Conservation (phyloP, 2,797 vertebrate genomes). For the Cirrhinus mrigala region DNA sequence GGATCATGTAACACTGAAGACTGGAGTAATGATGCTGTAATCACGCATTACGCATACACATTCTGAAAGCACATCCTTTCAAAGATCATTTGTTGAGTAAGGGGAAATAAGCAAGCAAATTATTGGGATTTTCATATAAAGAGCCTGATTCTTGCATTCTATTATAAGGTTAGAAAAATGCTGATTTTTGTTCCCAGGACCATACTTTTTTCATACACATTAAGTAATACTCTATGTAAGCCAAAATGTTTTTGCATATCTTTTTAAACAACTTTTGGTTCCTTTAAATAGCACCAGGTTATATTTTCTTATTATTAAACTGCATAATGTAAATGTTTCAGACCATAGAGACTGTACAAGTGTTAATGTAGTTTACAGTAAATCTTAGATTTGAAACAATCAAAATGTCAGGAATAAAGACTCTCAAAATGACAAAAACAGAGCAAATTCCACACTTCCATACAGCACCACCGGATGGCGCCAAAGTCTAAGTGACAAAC, state of each 20-base stretch:
- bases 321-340: background rate
- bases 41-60: too few relatives aligned
- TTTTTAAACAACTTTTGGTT: too few relatives aligned
- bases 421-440: background rate
- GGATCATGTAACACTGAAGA: background rate
- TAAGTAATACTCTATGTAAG: too few relatives aligned
- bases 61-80: background rate
- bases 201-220: too few relatives aligned
- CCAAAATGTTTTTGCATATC: too few relatives aligned
- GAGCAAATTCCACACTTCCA: background rate
- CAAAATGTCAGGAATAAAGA: background rate
- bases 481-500: background rate
- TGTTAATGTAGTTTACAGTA: background rate
- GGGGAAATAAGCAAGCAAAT: background rate
- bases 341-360: background rate
- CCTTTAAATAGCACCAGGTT: too few relatives aligned
- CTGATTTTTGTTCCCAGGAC: too few relatives aligned
- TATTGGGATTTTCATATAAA: background rate
- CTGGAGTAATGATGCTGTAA: background rate
- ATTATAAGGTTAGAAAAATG: background rate
- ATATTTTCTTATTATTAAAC: background rate
- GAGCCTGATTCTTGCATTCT: background rate
- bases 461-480: constrained; percentile 9
- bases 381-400: background rate
- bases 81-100: background rate